Base-by-base conservation (phyloP, 2,797 vertebrate genomes). In the Sparus aurata region DNA sequence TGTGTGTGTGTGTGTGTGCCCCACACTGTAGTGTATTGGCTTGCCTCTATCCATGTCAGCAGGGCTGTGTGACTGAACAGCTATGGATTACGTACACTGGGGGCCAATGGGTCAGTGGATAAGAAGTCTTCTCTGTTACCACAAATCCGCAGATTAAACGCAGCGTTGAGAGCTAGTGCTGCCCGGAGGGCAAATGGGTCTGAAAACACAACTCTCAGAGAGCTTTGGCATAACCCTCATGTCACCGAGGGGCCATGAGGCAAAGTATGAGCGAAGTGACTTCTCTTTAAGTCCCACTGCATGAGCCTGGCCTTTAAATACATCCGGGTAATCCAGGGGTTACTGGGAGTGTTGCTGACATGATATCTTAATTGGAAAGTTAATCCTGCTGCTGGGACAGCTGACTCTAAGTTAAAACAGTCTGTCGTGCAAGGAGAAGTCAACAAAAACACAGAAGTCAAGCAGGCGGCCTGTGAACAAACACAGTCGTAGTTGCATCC, bases 121-220 rank as follows among this genome's bases (percentile, higher is more conserved):
- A 95, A 96, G 93, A 95, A 94, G 94, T 95, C 93, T 95, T 96
- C 94, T 96, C 95, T 92, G 91, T 95, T 95, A 96, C 94, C 93
- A 85, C 91, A 95, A 95, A 95, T 95, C 94, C 94, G 88, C 93
- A 95, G 95, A 95, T 96, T 95, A 94, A 94, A 94, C 85, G 79
- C 86, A 92, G 86, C 79, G 77, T 89, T 64, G 90, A 94, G 90
- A 91, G 86, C 91, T 43, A 69, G 81, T 68, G 82, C 89, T 69
- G 69, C 87, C 93, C 87, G 4, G 25, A 59, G 89, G 91, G 90
- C 89, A 90, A 89, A 84, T 90, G 91, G 93, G 86, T 91, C 91
- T 91, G 74, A 91, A 90, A 90, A 90, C 86, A 85, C 81, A 64
- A 84, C 89, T 92, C 85, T 79, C 60, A 50, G 79, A 88, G 87